Evolutionary conservation across 1,140 invertebrate genomes (phyloP).

Genomic region (Sitophilus oryzae): DNA sequence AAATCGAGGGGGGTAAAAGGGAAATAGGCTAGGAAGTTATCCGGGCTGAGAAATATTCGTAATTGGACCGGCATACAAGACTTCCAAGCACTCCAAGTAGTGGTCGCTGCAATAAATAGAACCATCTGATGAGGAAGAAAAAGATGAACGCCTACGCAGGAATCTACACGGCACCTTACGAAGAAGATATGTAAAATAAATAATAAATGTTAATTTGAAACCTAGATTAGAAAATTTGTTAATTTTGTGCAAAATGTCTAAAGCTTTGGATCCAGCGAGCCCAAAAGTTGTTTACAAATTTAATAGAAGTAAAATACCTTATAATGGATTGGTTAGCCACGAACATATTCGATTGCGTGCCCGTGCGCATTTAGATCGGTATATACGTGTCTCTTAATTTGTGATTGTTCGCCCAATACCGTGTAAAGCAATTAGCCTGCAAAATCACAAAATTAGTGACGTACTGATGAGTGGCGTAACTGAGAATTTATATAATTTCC

Average conservation of each 20-base stretch:
- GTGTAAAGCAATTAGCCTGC: slow-evolving; percentile 24
- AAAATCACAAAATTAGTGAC: slow-evolving; percentile 19
- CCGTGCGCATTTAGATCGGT: slow-evolving; percentile 23
- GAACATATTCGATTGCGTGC: slow-evolving; percentile 18
- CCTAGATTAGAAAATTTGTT: neutral
- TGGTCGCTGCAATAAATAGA: too few relatives aligned
- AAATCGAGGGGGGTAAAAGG: too few relatives aligned
- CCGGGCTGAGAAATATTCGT: too few relatives aligned
- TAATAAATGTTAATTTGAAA: neutral
- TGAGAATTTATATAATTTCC: too few relatives aligned
- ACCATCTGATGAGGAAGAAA: too few relatives aligned
- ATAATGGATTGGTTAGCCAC: slow-evolving; percentile 16
- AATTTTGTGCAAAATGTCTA: neutral
- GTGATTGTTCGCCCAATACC: slow-evolving; percentile 16
- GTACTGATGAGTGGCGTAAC: too few relatives aligned
- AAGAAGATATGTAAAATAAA: too few relatives aligned
- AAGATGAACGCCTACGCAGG: too few relatives aligned
- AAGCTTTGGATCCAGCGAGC: neutral
- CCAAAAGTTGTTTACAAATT: neutral
- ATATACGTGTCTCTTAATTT: slow-evolving; percentile 26
- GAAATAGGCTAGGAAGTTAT: too few relatives aligned
- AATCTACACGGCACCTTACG: too few relatives aligned
- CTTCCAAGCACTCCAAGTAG: too few relatives aligned
- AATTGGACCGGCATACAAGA: too few relatives aligned
- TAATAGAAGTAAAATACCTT: neutral